Base-by-base conservation (phyloP, 1,140 invertebrate genomes). In the Lycorma delicatula region DNA sequence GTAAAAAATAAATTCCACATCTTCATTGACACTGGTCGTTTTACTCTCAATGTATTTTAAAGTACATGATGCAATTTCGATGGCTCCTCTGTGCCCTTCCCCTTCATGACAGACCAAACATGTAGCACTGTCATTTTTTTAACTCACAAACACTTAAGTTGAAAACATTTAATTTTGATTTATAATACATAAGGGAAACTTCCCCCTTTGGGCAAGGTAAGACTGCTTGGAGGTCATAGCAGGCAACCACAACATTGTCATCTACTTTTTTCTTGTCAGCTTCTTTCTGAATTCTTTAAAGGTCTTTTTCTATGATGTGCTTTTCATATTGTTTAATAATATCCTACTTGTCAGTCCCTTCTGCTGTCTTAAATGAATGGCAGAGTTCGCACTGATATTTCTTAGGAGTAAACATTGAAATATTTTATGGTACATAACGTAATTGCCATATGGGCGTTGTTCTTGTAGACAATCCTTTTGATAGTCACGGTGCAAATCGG, bases 41-140 rank as follows among this genome's bases (percentile, higher is more conserved):
- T n/a, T n/a, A n/a, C n/a, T n/a, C n/a, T n/a, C n/a, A n/a, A n/a
- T n/a, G n/a, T 41, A 41, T 41, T 41, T 12, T 41, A 41, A 20
- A 41, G 20, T 20, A 49, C 70, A 72, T 3, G 66, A 63, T n/a
- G 68, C 69, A 57, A 76, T 75, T 65, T 73, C 71, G 47, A 69
- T 72, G 13, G 71, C 66, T 3, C 69, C 71, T 47, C 72, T 64
- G 27, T 70, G 68, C 20, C 62, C 75, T 48, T 70, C 60, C 2
- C 62, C 62, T 64, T 78, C 74, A 63, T 72, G 64, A 72, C 74
- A 78, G 25, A 74, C 63, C 59, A 68, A 74, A 56, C 73, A 75
- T 48, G 60, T 54, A 5, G 62, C 67, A 44, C 31, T 31, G 28
- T 26, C 41, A 11, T 28, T 48, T 59, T 58, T 60, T 44, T 9